Conservation (phyloP, 1,140 invertebrate species). For the Euschistus heros region DNA sequence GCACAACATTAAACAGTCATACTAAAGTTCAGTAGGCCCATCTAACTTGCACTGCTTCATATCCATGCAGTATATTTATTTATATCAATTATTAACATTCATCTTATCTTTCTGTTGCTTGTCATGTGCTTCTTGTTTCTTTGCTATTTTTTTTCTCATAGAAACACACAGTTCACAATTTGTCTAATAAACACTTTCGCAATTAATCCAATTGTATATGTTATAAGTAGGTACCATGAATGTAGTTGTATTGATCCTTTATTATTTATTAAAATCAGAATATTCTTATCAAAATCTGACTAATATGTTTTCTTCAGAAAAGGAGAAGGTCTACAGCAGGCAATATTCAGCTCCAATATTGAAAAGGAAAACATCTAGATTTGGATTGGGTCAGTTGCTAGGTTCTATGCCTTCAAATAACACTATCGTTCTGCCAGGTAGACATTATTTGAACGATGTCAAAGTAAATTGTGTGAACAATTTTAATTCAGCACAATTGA, state of each 20-base stretch:
- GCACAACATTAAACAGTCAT: no score
- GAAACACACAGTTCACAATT: background rate
- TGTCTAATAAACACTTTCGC: background rate
- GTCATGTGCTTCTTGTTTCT: conserved; percentile 1
- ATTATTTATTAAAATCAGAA: no score
- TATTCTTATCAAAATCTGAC: conserved; percentile 4
- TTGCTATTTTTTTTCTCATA: background rate
- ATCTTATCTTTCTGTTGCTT: conserved; percentile 2
- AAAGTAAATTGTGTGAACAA: conserved; percentile 1
- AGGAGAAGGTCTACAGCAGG: conserved; percentile 79
- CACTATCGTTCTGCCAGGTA: conserved; percentile 35
- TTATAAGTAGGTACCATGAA: no score
- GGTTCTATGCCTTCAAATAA: conserved; percentile 38
- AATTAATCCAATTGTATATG: no score
- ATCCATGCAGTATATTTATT: conserved; percentile 7
- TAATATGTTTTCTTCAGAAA: conserved; percentile 44
- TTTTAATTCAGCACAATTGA: background rate
- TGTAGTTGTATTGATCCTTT: no score
- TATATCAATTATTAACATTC: background rate
- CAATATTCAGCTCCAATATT: conserved; percentile 81
- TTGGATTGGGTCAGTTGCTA: conserved; percentile 80
- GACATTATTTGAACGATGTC: conserved; percentile 31
- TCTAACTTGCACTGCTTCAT: conserved; percentile 1
- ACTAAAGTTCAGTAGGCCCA: background rate
- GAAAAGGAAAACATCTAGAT: conserved; percentile 82